phyloP scores from a whole-genome alignment of 2,113 vertebrate genomes.

The Cinclus mexicanus region DNA sequence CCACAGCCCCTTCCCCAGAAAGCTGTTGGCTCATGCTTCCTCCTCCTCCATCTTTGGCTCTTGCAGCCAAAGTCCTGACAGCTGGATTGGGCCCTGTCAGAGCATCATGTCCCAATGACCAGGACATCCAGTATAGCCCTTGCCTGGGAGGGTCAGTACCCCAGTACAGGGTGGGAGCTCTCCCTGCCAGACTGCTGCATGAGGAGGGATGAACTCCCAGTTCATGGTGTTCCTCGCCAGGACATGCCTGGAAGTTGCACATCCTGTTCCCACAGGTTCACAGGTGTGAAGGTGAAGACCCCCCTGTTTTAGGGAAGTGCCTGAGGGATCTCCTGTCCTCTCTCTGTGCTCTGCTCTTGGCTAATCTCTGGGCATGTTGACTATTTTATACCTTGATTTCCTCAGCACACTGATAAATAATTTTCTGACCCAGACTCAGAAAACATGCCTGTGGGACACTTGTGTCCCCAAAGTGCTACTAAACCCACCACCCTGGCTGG shows the following conservation, averaged over 20 bases:
- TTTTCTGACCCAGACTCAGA: background rate
- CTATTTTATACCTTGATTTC: background rate
- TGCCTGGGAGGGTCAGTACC: background rate
- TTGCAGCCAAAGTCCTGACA: background rate
- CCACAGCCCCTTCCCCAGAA: background rate
- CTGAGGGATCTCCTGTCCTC: background rate
- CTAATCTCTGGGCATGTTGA: background rate
- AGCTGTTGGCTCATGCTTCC: accelerated
- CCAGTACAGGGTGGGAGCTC: background rate
- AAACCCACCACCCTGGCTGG: accelerated
- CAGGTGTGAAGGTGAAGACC: accelerated
- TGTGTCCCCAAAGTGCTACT: background rate
- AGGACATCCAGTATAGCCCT: background rate
- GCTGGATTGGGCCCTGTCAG: background rate
- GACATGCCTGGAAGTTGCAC: background rate
- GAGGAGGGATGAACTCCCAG: background rate
- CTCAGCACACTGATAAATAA: background rate
- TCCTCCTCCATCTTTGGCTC: background rate
- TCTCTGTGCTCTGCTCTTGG: background rate
- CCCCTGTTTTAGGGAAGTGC: background rate
- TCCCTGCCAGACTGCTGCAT: background rate
- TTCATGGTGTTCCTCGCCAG: accelerated
- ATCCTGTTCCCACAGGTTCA: background rate
- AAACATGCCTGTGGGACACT: accelerated
- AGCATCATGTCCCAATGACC: background rate